Percentiles rank a stretch among this genome's conserved stretches.
Evolutionary conservation across 2,888 invertebrate species (phyloP).

Genomic region (Heliothis peltigera): DNA sequence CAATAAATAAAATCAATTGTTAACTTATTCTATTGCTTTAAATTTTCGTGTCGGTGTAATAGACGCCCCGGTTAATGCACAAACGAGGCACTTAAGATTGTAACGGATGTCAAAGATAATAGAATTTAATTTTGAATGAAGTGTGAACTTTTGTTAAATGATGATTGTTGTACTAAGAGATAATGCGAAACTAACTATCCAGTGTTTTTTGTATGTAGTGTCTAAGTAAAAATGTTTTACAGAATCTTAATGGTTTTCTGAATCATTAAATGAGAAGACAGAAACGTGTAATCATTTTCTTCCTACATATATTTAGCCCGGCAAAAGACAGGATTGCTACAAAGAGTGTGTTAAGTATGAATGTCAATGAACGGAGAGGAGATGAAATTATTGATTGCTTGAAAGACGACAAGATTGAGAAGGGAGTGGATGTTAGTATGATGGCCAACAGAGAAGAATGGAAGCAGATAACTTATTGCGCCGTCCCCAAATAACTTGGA

Average conservation of each 20-base stretch:
- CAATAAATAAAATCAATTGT: too few relatives aligned
- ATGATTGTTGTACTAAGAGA: slow-evolving; percentile 47
- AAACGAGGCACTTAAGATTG: slow-evolving; percentile 76
- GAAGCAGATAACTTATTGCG: too few relatives aligned
- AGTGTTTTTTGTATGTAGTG: slow-evolving; percentile 18
- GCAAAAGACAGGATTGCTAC: too few relatives aligned
- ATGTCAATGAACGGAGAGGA: too few relatives aligned
- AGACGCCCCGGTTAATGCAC: slow-evolving; percentile 66
- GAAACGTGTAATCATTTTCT: background rate
- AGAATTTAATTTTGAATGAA: slow-evolving; percentile 72
- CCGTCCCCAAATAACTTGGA: too few relatives aligned
- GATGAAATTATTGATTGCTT: too few relatives aligned
- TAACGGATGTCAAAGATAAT: slow-evolving; percentile 76
- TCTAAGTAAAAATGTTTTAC: slow-evolving; percentile 2
- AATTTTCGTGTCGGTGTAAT: slow-evolving; percentile 68
- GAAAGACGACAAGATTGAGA: too few relatives aligned
- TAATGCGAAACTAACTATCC: slow-evolving; percentile 47
- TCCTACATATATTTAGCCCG: too few relatives aligned
- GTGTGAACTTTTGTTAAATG: slow-evolving; percentile 62
- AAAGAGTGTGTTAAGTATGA: too few relatives aligned
- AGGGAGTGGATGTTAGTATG: too few relatives aligned
- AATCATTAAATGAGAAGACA: too few relatives aligned
- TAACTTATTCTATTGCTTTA: background rate
- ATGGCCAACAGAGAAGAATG: too few relatives aligned
- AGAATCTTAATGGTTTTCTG: background rate